Base-by-base conservation (phyloP, 2,797 vertebrate species). In the Silurus aristotelis region DNA sequence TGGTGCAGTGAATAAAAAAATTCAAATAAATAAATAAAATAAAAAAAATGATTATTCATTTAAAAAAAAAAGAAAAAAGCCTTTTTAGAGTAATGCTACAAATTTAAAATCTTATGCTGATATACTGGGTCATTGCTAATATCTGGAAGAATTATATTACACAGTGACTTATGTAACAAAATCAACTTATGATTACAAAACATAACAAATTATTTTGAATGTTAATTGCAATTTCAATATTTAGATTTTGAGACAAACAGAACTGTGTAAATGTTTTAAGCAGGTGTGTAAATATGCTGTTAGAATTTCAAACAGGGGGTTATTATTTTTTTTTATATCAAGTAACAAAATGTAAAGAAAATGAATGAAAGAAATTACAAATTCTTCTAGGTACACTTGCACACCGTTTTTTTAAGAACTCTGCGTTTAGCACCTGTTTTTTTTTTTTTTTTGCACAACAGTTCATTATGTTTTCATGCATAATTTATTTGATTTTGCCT, bases 71-170 rank as follows among this genome's bases (percentile, higher is more conserved):
- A 60, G 8, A n/a, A 48, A 31, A 38, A 31, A 15, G 2, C 58
- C 64, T 27, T 52, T 66, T 80, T 52, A 80, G 7, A 55, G 78
- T 46, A 25, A 60, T 60, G 22, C 31, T 73, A 27, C 25, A 38
- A 22, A 80, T 66, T 31, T n/a, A 82, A 64, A 82, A 58, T 46
- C 25, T 55, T 46, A 85, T 64, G 25, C 67, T 31, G 25, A 55
- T 60, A 61, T 19, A 17, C 55, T 63, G 56, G 46, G 31, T 56
- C 27, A 43, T 15, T 60, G 31, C 10, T 58, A 58, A 75, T 75
- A 67, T 75, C 15, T 15, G 61, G 6, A 81, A 80, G 15, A 72
- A 72, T 64, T 73, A 12, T 72, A 38, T 56, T 68, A 3, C 15
- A 17, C 76, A 60, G 27, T 46, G 63, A 48, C n/a, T 4, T 63